Evolutionary conservation across 2,797 vertebrate species (phyloP), one percentile per base, ranked within the genome.

Genomic region (Platalea minor): DNA sequence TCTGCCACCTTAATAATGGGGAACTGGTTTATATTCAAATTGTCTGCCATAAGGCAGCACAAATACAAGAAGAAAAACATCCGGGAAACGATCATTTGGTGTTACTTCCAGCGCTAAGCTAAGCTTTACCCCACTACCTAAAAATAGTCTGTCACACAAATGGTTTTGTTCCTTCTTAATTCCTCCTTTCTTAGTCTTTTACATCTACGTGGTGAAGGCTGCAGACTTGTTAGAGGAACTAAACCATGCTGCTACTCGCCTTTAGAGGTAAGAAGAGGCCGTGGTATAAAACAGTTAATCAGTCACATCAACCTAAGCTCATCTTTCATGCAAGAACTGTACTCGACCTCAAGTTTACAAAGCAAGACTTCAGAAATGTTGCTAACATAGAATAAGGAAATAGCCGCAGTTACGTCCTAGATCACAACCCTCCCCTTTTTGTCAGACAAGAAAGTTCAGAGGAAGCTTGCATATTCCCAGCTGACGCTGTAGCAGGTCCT

Each of bases 171-270:
- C 35, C 4, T 60, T 33, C 11, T 35, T 11, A 37, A 69, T 37
- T 50, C 12, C 37, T 87, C 24, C 28, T 41, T 59, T 39, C 51
- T 61, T 25, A 21, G 26, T 41, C 35, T 63, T 53, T 26, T 17
- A 8, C 8, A 23, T 7, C 28, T 14, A 37, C 3, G 0, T 0
- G 6, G 17, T 12, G 24, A 79, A 31, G 4, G 24, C 3, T 41
- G 53, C 9, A n/a, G 41, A 37, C 18, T 54, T 35, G 14, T 5
- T 5, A 21, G 3, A 59, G 35, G 19, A 91, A 87, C 53, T 14
- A 33, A 86, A 28, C 12, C 45, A 11, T 19, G 43, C 12, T 60
- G 12, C 26, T 56, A 20, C 54, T 56, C 39, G 46, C n/a, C 63
- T 63, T 88, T 5, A 39, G 35, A 51, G 10, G 20, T 14, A 59